Base-by-base conservation (phyloP, 2,113 vertebrate genomes). In the Bufo bufo region DNA sequence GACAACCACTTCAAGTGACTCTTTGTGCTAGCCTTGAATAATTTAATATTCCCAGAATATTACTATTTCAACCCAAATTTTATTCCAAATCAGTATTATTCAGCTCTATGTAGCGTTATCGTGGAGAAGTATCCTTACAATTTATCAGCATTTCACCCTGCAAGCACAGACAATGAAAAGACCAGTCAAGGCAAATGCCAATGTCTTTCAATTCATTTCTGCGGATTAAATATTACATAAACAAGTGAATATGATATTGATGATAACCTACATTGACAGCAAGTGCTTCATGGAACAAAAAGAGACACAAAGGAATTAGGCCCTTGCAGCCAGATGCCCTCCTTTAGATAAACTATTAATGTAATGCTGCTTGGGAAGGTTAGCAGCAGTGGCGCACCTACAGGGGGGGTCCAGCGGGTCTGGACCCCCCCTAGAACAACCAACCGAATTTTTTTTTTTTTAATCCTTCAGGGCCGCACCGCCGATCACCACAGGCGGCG, bases 141-240 rank as follows among this genome's bases (percentile, higher is more conserved):
- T 33, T 80, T 56, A 59, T 17, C 13, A 80, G n/a, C 50, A 5
- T 58, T 56, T 14, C 4, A 16, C n/a, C 77, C 77, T 23, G 20
- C 52, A 56, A 79, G 77, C 77, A 19, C 50, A 58, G 77, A 33
- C 77, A 58, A 56, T 43, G 77, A 58, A 80, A 59, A 80, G 77
- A 52, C 77, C 77, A 79, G 52, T 33, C 77, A 56, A 79, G 52
- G 52, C 54, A 80, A 80, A 80, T 80, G 77, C 77, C 77, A 80
- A 79, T 56, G 50, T 79, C 77, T 56, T 56, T 79, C n/a, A 23
- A 58, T 58, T 80, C 54, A n/a, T n/a, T 56, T n/a, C 6, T 80
- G 52, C n/a, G 23, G 77, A 58, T 80, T 23, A 80, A 59, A 80
- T 7, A 59, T 80, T 43, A 58, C 54, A 58, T 58, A 80, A 80